Percentiles rank a stretch among this genome's conserved stretches.
phyloP scores from a whole-genome alignment of 2,113 vertebrate genomes.

The Gavia stellata region DNA sequence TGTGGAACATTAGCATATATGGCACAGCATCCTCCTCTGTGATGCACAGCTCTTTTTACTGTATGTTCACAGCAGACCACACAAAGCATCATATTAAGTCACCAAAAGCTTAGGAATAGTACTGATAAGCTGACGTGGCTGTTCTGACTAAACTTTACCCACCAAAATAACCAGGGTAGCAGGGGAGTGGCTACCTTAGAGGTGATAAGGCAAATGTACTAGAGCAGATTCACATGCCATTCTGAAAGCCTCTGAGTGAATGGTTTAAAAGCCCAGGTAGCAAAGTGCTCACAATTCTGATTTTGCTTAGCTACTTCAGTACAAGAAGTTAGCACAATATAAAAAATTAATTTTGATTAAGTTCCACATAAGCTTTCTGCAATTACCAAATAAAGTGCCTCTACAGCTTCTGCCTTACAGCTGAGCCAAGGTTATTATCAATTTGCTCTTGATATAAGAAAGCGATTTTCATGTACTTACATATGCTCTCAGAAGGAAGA shows the following conservation, averaged over 20 bases:
- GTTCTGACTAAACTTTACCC: neutral
- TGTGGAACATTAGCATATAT: neutral
- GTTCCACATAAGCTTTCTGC: constrained; percentile 40
- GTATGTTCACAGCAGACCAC: neutral
- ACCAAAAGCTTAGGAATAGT: neutral
- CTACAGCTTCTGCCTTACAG: constrained; percentile 48
- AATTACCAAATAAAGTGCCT: constrained; percentile 38
- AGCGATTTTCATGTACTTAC: neutral
- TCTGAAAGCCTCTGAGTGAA: neutral
- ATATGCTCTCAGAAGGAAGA: constrained; percentile 59
- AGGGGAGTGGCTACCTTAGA: neutral
- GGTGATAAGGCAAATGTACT: neutral
- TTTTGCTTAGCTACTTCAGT: constrained; percentile 36
- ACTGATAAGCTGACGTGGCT: neutral
- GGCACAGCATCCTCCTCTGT: neutral
- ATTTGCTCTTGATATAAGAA: constrained; percentile 65
- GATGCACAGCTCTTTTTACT: neutral
- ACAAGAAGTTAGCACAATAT: constrained; percentile 47
- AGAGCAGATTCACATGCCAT: neutral
- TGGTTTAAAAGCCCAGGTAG: neutral
- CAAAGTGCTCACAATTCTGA: neutral
- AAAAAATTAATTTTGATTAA: constrained; percentile 65
- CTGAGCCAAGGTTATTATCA: constrained; percentile 47
- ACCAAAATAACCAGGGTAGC: neutral
- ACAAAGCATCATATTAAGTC: neutral